Percentiles rank a stretch among this genome's conserved stretches.
Evolutionary conservation across 2,113 vertebrate genomes (phyloP).

Genomic region (Vulpes ferrilata): DNA sequence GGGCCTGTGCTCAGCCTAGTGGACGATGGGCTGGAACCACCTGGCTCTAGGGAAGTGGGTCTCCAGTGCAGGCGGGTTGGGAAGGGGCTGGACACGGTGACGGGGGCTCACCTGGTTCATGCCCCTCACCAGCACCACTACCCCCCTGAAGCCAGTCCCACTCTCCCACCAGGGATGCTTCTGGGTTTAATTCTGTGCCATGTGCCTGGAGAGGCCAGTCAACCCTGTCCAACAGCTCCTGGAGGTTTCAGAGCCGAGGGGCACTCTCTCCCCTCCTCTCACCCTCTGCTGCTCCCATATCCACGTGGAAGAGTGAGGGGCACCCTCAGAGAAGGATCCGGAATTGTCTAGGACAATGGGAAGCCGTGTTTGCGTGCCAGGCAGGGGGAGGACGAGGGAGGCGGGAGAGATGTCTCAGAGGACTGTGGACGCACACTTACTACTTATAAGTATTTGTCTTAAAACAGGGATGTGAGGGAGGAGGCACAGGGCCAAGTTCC

Average conservation of each 20-base stretch:
- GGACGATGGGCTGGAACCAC: neutral
- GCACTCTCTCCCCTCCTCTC: neutral
- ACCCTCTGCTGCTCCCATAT: rapidly evolving
- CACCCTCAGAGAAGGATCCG: neutral
- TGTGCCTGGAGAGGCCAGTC: neutral
- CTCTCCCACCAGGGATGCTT: rapidly evolving
- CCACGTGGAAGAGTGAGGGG: neutral
- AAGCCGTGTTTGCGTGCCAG: neutral
- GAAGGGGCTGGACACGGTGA: neutral
- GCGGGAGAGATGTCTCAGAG: rapidly evolving
- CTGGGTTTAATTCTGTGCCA: neutral
- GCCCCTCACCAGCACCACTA: no score
- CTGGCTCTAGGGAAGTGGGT: neutral
- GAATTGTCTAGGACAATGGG: neutral
- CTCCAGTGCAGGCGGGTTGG: neutral
- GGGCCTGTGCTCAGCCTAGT: neutral
- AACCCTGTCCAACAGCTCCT: neutral
- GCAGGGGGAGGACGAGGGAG: rapidly evolving
- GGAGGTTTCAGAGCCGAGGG: rapidly evolving
- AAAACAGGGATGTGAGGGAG: neutral
- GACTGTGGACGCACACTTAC: no score
- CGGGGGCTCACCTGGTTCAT: no score
- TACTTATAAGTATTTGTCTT: no score
- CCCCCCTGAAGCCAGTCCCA: neutral
- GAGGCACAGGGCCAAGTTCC: neutral